These are phyloP conservation scores for Eudemis profundana DNA, from an alignment of 2,888 invertebrate genomes.

Conservation along the genomic window DNA sequence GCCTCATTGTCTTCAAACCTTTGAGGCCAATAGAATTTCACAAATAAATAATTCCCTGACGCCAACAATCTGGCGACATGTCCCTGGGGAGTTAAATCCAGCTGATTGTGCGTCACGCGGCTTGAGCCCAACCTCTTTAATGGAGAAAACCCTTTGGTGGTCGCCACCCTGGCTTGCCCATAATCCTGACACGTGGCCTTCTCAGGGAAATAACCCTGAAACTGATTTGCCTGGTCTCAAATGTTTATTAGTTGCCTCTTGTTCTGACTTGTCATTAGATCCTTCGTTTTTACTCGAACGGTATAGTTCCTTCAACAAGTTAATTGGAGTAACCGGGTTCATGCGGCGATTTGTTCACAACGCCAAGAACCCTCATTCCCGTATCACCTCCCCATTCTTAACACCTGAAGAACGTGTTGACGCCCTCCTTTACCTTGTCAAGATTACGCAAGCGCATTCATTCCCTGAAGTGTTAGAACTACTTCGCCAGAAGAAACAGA, in stretches of 20 bases:
- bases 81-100: too few species aligned
- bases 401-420: not conserved
- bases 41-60: too few species aligned
- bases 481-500: not conserved
- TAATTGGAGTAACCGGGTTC: not conserved
- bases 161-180: constrained; percentile 1
- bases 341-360: not conserved
- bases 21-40: constrained; percentile 18
- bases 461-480: not conserved
- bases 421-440: constrained; percentile 1
- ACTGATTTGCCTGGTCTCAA: not conserved
- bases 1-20: constrained; percentile 6
- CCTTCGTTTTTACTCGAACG: not conserved
- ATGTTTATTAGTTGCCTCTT: not conserved
- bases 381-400: not conserved
- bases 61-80: too few species aligned
- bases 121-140: too few species aligned
- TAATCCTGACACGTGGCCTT: not conserved
- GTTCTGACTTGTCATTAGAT: not conserved
- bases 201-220: not conserved
- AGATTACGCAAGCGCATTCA: not conserved
- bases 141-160: too few species aligned
- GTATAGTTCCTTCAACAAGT: constrained; percentile 7
- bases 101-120: too few species aligned
- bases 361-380: not conserved